Conservation (phyloP, 92 coral and sea anemone species). For the Actinostola sp. region DNA sequence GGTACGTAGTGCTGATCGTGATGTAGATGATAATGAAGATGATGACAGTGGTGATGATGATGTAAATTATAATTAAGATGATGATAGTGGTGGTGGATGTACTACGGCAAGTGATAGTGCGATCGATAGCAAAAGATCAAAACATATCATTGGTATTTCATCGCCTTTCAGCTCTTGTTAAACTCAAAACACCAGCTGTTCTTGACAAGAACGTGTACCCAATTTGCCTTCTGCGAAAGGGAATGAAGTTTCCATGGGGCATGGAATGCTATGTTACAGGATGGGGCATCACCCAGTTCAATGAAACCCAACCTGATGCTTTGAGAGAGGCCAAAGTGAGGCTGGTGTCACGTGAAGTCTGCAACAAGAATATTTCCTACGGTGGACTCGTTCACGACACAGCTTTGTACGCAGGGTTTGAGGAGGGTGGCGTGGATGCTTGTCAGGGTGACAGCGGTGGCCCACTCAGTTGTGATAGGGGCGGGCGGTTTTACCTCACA, state of each 20-base stretch:
- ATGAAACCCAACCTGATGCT: constrained; percentile 56
- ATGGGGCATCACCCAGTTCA: constrained; percentile 74
- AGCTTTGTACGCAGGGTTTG: constrained; percentile 86
- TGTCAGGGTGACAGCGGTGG: constrained; percentile 96
- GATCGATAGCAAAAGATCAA: background rate
- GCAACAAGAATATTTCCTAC: constrained; percentile 72
- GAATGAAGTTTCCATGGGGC: constrained; percentile 59
- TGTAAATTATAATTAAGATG: too few species aligned
- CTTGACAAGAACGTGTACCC: constrained; percentile 52
- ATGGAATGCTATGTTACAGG: constrained; percentile 75
- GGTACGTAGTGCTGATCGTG: too few species aligned
- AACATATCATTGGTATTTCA: background rate
- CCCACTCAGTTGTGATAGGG: constrained; percentile 64
- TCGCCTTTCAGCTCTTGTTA: constrained; percentile 63
- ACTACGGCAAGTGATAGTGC: background rate
- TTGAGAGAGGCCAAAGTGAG: constrained; percentile 76
- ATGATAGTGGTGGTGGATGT: background rate
- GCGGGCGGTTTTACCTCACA: constrained; percentile 70
- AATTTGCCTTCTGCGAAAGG: constrained; percentile 61
- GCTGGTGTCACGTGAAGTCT: constrained; percentile 62
- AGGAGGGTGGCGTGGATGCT: constrained; percentile 83
- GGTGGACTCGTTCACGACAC: constrained; percentile 76
- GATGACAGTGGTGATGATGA: too few species aligned
- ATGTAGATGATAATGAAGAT: too few species aligned
- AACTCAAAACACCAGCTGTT: constrained; percentile 45